Percentiles rank a stretch among this genome's conserved stretches.
phyloP scores from a whole-genome alignment of 2,113 vertebrate species.

The Ciconia stormi region DNA sequence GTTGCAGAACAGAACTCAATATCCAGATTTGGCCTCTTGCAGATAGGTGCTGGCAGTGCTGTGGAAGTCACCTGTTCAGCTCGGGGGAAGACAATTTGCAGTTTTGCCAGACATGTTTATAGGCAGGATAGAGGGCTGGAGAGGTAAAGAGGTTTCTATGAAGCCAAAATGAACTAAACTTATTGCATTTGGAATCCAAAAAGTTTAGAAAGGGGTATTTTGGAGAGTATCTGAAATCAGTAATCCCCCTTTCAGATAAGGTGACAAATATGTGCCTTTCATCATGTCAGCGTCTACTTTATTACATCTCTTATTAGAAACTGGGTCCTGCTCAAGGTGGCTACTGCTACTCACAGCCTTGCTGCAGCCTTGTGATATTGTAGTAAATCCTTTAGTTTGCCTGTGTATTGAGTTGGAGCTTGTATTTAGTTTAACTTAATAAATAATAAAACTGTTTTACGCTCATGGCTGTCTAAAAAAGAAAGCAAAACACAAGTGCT shows the following conservation, averaged over 20 bases:
- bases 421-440: background rate
- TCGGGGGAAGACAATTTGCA: background rate
- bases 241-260: background rate
- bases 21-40: background rate
- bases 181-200: background rate
- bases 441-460: background rate
- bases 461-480: background rate
- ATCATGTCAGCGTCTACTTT: fast-evolving
- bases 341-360: background rate
- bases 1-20: background rate
- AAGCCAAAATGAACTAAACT: background rate
- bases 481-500: background rate
- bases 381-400: background rate
- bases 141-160: background rate
- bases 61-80: background rate
- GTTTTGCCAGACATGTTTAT: background rate
- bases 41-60: background rate
- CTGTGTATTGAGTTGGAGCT: too few relatives aligned
- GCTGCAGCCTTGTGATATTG: background rate
- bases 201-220: background rate
- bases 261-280: background rate
- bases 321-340: background rate
- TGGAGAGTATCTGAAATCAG: background rate
- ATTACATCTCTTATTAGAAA: background rate
- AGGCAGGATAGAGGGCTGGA: background rate